These are phyloP conservation scores for Psix sp. DNA, from an alignment of 1,140 invertebrate genomes.

Conservation along the genomic window DNA sequence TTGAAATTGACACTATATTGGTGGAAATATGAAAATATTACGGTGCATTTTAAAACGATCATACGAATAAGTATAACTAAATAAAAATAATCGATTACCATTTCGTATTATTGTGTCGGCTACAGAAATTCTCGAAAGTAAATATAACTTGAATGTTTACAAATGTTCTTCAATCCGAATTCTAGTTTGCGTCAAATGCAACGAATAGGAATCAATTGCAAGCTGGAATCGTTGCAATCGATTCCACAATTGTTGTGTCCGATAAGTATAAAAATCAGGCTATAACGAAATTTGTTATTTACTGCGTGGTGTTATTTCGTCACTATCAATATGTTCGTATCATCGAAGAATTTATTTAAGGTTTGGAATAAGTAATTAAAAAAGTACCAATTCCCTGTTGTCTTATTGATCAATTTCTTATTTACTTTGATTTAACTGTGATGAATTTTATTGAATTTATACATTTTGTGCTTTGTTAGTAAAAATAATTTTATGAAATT, in stretches of 20 bases:
- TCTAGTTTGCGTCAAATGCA: conserved; percentile 36
- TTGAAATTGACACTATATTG: conserved; percentile 43
- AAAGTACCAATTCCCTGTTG: conserved; percentile 18
- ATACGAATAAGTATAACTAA: conserved; percentile 42
- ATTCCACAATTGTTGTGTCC: conserved; percentile 46
- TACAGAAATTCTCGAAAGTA: conserved; percentile 47
- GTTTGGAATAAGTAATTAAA: conserved; percentile 34
- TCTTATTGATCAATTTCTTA: conserved; percentile 29
- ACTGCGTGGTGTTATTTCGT: conserved; percentile 35
- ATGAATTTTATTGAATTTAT: too few species aligned
- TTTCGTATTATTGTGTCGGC: conserved; percentile 43
- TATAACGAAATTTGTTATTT: conserved; percentile 38
- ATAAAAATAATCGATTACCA: conserved; percentile 50
- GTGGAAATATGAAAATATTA: conserved; percentile 47
- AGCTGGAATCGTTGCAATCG: conserved; percentile 35
- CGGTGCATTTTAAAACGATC: conserved; percentile 33
- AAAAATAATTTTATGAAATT: too few species aligned
- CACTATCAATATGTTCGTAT: conserved; percentile 31
- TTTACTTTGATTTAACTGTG: conserved; percentile 9
- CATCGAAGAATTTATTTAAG: conserved; percentile 28
- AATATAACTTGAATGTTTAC: conserved; percentile 55
- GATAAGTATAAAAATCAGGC: conserved; percentile 37
- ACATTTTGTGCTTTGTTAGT: too few species aligned
- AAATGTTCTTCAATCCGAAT: conserved; percentile 40
- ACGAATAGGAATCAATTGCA: conserved; percentile 45